Evolutionary conservation across 2,888 invertebrate species (phyloP), one percentile per base, ranked within the genome.

Genomic region (Philereme vetulata): DNA sequence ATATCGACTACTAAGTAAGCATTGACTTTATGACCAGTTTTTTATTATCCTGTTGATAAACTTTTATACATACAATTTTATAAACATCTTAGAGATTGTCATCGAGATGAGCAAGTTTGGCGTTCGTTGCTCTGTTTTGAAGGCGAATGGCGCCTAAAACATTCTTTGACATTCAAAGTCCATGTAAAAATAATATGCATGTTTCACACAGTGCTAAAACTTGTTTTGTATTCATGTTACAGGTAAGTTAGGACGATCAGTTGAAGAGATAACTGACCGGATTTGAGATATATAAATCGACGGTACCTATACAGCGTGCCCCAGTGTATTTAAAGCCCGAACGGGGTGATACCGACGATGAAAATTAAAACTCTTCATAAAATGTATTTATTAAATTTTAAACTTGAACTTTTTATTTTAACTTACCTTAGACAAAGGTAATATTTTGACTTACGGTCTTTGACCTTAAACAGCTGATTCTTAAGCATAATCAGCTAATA

Each of bases 181-280:
- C 52, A 56, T 46, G 48, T 58, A 55, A 59, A 59, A 62, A 48
- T 35, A 59, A 55, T 63, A 59, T 51, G 55, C 60, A 62, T 56
- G 62, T 66, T 64, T 66, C 59, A 56, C 62, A 55, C 33, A 48
- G 62, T 62, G 62, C 48, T 57, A 63, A 56, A 64, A 63, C 52
- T 40, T 48, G 56, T 61, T 62, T 57, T 63, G 58, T 62, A 9
- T 44, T 10, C 9, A 56, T 32, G 10, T 45, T 33, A 40, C 8
- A 34, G 10, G 32, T 36, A 8, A 43, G 36, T 42, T 11, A 5
- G 5, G 43, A 43, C 21, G 21, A 21, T 21, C 21, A 21, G 21
- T 21, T 21, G 21, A 21, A 21, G 21, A 21, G 21, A 21, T 21
- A 21, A 21, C 21, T 21, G 21, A 21, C 21, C 21, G 21, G 21